Evolutionary conservation across 2,113 vertebrate genomes (phyloP).

Genomic region (Myotis yumanensis): DNA sequence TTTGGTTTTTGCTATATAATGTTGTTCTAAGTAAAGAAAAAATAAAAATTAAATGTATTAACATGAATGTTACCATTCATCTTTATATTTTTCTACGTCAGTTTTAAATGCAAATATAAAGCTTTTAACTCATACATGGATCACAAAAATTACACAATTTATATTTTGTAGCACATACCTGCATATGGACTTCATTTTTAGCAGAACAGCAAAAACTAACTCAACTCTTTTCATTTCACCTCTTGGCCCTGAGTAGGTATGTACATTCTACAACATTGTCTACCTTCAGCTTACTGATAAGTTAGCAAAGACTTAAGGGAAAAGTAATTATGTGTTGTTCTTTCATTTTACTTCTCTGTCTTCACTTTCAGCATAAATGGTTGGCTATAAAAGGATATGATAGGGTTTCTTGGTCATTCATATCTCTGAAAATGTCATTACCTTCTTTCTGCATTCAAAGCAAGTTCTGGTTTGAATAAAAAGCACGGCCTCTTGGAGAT

Average conservation of each 20-base stretch:
- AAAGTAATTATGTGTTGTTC: not conserved
- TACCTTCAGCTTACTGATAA: not conserved
- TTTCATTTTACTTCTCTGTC: not conserved
- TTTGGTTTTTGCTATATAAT: not conserved
- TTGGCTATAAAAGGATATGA: not conserved
- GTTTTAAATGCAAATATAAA: conserved; percentile 38
- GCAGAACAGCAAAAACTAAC: not conserved
- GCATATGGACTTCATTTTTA: not conserved
- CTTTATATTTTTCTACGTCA: not conserved
- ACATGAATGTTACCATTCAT: not conserved
- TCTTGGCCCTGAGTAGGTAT: not conserved
- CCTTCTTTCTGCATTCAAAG: conserved; percentile 30
- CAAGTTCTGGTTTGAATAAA: not conserved
- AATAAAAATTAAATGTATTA: conserved; percentile 17
- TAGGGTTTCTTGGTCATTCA: not conserved
- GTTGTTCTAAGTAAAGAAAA: conserved; percentile 26
- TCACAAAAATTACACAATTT: not conserved
- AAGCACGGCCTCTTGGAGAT: not conserved
- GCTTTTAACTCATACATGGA: not conserved
- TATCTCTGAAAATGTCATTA: not conserved
- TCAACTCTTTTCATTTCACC: not conserved
- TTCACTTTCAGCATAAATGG: not conserved
- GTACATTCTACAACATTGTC: not conserved
- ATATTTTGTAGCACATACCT: not conserved
- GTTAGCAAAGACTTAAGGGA: conserved; percentile 20